Evolutionary conservation across 2,888 invertebrate genomes (phyloP), one percentile per base, ranked within the genome.

Genomic region (Apoderus coryli): DNA sequence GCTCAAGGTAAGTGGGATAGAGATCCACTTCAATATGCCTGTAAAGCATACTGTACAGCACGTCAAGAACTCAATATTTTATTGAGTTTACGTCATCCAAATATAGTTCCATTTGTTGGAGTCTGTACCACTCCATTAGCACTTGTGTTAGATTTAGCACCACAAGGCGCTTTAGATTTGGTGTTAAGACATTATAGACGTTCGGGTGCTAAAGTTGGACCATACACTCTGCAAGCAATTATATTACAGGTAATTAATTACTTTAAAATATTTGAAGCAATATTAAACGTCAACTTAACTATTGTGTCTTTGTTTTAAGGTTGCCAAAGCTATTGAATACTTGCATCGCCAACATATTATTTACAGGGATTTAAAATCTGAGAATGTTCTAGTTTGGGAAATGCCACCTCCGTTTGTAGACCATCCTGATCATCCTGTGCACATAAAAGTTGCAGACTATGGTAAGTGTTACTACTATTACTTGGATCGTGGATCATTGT

Each of bases 351-450:
- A 81, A 35, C 75, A 84, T 38, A 89, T 98, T 22, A 89, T 98
- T 40, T 96, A 96, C 57, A 65, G 86, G 24, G 89, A 90, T 56
- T 62, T 90, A 7, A 85, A 98, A 65, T 88, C 92, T 0, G 96
- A 96, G 56, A 98, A 98, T 62, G 92, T 98, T 23, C 61, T 98
- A 3, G 95, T 95, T n/a, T 98, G 96, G 96, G 72, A 81, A 41
- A 75, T 96, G 63, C 95, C 96, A 0, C 64, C 71, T 12, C 81
- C 90, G 0, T 74, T 73, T 50, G 68, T 72, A 36, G 68, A 71
- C 27, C 67, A 69, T 34, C 72, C 74, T 0, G 72, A 76, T 39
- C 64, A 69, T 41, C 64, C 64, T 34, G 81, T 88, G 2, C 85
- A 81, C 48, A 80, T 96, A 29, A 95, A 93, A 56, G 71, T 98